Evolutionary conservation across 2,797 vertebrate genomes (phyloP).

Genomic region (Telmatherina bonti): DNA sequence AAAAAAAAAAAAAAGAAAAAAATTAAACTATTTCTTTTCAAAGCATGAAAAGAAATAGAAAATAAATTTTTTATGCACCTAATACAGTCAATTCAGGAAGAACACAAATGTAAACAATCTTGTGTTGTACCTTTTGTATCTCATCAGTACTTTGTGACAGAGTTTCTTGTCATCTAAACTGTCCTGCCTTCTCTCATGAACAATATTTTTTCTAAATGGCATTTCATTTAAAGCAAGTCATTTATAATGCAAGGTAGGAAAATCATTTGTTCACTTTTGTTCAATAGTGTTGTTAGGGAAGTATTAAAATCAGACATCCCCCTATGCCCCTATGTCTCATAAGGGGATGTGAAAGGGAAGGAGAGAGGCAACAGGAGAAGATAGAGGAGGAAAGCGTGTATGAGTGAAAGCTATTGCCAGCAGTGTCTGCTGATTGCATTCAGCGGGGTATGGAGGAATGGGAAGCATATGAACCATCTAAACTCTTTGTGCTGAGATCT

Average conservation of each 20-base stretch:
- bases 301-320: slow-evolving; percentile 39
- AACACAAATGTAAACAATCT: neutral
- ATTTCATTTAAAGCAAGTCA: slow-evolving; percentile 88
- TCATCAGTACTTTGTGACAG: slow-evolving; percentile 64
- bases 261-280: slow-evolving; percentile 84
- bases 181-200: slow-evolving; percentile 66
- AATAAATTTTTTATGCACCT: neutral
- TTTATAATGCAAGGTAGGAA: slow-evolving; percentile 84
- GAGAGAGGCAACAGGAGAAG: slow-evolving; percentile 44
- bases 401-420: slow-evolving; percentile 86
- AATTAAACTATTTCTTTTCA: no score
- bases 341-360: slow-evolving; percentile 29
- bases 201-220: slow-evolving; percentile 82
- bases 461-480: slow-evolving; percentile 82
- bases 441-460: slow-evolving; percentile 83
- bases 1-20: no score
- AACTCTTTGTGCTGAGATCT: slow-evolving; percentile 81
- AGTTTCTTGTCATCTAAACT: slow-evolving; percentile 57
- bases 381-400: slow-evolving; percentile 39
- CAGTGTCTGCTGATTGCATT: slow-evolving; percentile 92
- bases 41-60: neutral
- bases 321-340: slow-evolving; percentile 1
- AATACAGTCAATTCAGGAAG: neutral
- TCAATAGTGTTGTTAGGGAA: slow-evolving; percentile 60
- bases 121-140: slow-evolving; percentile 73